phyloP scores from a whole-genome alignment of 2,797 vertebrate genomes.

The Myioborus miniatus region DNA sequence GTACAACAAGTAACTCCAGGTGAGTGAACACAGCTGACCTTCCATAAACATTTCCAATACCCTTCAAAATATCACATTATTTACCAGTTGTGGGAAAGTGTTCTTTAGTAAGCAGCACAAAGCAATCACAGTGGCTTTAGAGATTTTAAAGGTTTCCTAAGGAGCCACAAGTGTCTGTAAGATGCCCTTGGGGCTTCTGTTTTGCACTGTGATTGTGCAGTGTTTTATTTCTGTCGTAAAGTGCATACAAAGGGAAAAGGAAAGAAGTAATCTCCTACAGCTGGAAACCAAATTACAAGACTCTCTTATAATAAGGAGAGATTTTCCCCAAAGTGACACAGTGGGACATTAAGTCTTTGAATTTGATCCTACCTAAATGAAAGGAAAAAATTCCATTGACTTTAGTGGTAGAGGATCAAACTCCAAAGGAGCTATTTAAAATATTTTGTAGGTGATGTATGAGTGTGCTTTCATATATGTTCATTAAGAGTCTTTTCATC shows the following conservation, averaged over 20 bases:
- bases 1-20: not conserved
- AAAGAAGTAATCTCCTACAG: slow-evolving; percentile 54
- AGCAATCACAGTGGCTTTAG: slow-evolving; percentile 39
- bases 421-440: slow-evolving; percentile 21
- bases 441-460: not conserved
- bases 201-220: slow-evolving; percentile 46
- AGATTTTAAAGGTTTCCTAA: slow-evolving; percentile 55
- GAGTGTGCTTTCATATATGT: not conserved
- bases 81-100: slow-evolving; percentile 32
- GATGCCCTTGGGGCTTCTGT: slow-evolving; percentile 54
- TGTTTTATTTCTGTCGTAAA: slow-evolving; percentile 55
- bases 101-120: slow-evolving; percentile 30
- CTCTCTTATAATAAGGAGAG: slow-evolving; percentile 42
- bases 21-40: slow-evolving; percentile 1
- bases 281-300: slow-evolving; percentile 53
- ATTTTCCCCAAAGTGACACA: slow-evolving; percentile 55
- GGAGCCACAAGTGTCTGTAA: slow-evolving; percentile 26
- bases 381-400: not conserved
- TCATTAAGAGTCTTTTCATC: not conserved
- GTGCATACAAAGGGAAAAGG: slow-evolving; percentile 29
- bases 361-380: slow-evolving; percentile 48
- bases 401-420: not conserved
- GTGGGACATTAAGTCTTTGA: slow-evolving; percentile 47
- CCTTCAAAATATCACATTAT: slow-evolving; percentile 53
- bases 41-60: slow-evolving; percentile 10